Evolutionary conservation across 2,797 vertebrate genomes (phyloP), one percentile per base, ranked within the genome.

Genomic region (Anas capensis): DNA sequence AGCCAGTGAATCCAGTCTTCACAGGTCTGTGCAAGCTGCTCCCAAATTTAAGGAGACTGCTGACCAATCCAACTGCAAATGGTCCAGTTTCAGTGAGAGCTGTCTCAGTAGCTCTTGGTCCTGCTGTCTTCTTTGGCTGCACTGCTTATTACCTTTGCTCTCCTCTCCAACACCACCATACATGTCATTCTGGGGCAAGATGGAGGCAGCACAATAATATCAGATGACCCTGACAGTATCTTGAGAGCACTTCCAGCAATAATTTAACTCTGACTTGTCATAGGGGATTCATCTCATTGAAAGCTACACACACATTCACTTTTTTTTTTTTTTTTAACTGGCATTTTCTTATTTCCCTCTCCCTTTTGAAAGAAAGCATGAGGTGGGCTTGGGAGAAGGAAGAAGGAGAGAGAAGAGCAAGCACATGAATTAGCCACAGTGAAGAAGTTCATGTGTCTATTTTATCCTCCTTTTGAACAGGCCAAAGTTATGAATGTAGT

Each of bases 241-340:
- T 71, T 44, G 60, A 80, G 71, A 90, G 64, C 64, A 42, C 83
- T 90, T 73, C 62, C 86, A 94, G 88, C 78, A 93, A 78, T 49
- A 93, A 86, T 90, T 93, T 93, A 82, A 75, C 71, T 73, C 61
- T 31, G 53, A 82, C 34, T 80, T 86, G 40, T 53, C 93, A 85
- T 0, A 68, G n/a, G 64, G 68, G 49, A 94, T 86, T 92, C 71
- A 14, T 57, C 53, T 62, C 57, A 58, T 5, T 80, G 64, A 77
- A 88, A 91, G 60, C 61, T 89, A 82, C 26, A 36, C 6, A 86
- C 6, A 1, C 69, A 24, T 40, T 62, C 31, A 34, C 64, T 68
- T 84, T 84, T 68, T 42, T 61, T 88, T 79, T 44, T 33, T 42
- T 42, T 17, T 42, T 57, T 27, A 38, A 86, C 33, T 16, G 4